Evolutionary conservation across 2,113 vertebrate species (phyloP).

Genomic region (Alectura lathami): DNA sequence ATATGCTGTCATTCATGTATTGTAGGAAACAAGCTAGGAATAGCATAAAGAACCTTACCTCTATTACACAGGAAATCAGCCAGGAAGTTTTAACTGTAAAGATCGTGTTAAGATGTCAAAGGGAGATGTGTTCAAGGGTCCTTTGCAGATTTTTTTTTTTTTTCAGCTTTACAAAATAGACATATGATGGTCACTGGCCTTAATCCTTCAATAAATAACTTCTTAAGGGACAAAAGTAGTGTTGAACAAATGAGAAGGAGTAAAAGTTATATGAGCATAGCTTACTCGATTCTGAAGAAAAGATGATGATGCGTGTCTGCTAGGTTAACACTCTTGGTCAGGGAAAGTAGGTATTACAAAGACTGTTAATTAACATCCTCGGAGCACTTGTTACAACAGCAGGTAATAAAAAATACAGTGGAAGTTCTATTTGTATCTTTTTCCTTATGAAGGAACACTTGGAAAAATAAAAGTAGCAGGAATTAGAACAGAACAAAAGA

Average conservation of each 20-base stretch:
- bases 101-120: conserved; percentile 39
- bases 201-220: not conserved
- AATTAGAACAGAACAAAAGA: not conserved
- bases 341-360: not conserved
- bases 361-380: not conserved
- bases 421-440: not conserved
- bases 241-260: not conserved
- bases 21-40: conserved; percentile 36
- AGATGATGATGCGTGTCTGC: not conserved
- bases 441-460: not conserved
- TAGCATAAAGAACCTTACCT: conserved; percentile 31
- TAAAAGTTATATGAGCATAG: not conserved
- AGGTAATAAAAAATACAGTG: not conserved
- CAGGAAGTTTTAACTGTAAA: not conserved
- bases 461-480: not conserved
- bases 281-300: not conserved
- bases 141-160: not conserved
- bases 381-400: not conserved
- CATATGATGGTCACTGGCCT: not conserved
- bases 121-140: not conserved
- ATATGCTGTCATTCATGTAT: conserved; percentile 55
- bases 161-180: not conserved
- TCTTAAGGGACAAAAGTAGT: not conserved
- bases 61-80: conserved; percentile 19
- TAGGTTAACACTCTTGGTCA: not conserved